A percentile compares a stretch with the other conserved stretches of the same genome.
These are phyloP conservation scores for Leucopsar rothschildi DNA, from an alignment of 2,113 vertebrate genomes.

Conservation along the genomic window DNA sequence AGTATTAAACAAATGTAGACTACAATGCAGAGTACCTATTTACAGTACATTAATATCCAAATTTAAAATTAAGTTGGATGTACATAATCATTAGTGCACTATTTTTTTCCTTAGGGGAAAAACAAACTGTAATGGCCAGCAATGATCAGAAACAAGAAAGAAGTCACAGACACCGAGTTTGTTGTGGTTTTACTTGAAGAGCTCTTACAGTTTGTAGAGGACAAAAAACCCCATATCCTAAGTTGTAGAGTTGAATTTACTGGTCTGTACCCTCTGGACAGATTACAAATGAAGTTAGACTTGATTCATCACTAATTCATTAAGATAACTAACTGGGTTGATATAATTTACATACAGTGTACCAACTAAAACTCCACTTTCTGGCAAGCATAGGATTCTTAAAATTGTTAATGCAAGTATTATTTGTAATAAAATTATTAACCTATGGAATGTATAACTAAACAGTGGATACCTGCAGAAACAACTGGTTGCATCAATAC, in stretches of 20 bases:
- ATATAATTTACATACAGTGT: conserved; percentile 65
- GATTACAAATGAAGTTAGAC: conserved; percentile 62
- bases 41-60: conserved; percentile 89
- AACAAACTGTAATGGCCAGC: conserved; percentile 63
- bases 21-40: conserved; percentile 95
- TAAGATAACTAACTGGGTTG: conserved; percentile 47
- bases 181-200: conserved; percentile 67
- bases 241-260: conserved; percentile 46
- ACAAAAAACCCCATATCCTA: neutral
- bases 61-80: conserved; percentile 79
- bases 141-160: conserved; percentile 63
- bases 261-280: conserved; percentile 59
- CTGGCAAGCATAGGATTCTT: conserved; percentile 35
- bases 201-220: conserved; percentile 48
- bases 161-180: conserved; percentile 70
- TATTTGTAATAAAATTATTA: conserved; percentile 64
- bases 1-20: conserved; percentile 90
- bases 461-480: conserved; percentile 64
- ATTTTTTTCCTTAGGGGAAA: conserved; percentile 60
- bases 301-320: conserved; percentile 58
- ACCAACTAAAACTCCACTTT: conserved; percentile 55
- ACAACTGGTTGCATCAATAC: conserved; percentile 67
- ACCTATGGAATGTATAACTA: conserved; percentile 76
- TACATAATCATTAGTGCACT: conserved; percentile 79
- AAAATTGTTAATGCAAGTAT: conserved; percentile 59